Evolutionary conservation across 2,797 vertebrate genomes (phyloP).

Genomic region (Gallinago nigripennis): DNA sequence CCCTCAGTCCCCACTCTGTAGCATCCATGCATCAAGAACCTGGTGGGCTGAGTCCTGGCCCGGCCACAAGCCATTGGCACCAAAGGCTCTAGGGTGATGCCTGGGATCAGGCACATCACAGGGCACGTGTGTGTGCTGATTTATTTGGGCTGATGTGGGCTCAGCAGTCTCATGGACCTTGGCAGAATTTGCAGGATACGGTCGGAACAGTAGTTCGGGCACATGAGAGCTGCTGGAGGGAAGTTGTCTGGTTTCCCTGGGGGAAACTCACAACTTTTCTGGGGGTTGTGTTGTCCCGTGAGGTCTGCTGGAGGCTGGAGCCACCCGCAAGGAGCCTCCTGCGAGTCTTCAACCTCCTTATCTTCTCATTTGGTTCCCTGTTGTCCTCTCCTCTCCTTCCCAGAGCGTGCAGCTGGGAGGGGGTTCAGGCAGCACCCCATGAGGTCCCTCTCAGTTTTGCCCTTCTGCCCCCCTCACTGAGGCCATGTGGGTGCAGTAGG

Average conservation of each 20-base stretch:
- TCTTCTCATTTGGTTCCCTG: not conserved
- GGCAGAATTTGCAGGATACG: not conserved
- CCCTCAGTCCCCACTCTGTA: not conserved
- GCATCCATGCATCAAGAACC: accelerated
- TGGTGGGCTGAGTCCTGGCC: not conserved
- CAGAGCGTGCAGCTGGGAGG: not conserved
- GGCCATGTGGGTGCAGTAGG: accelerated
- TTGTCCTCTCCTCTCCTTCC: not conserved
- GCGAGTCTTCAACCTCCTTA: not conserved
- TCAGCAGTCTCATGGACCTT: not conserved
- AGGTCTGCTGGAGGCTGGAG: not conserved
- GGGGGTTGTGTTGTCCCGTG: not conserved
- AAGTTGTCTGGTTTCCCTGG: not conserved
- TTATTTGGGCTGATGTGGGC: not conserved
- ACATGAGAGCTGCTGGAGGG: accelerated
- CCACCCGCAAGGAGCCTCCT: not conserved
- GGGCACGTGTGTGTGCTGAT: accelerated
- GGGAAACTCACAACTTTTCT: not conserved
- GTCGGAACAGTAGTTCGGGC: not conserved
- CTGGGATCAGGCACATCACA: not conserved
- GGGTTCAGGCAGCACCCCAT: not conserved
- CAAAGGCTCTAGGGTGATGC: not conserved
- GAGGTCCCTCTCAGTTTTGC: not conserved
- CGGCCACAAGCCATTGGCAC: not conserved
- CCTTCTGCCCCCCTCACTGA: not conserved